Evolutionary conservation across 2,113 vertebrate genomes (phyloP), one percentile per base, ranked within the genome.

Genomic region (Eulemur macaco): DNA sequence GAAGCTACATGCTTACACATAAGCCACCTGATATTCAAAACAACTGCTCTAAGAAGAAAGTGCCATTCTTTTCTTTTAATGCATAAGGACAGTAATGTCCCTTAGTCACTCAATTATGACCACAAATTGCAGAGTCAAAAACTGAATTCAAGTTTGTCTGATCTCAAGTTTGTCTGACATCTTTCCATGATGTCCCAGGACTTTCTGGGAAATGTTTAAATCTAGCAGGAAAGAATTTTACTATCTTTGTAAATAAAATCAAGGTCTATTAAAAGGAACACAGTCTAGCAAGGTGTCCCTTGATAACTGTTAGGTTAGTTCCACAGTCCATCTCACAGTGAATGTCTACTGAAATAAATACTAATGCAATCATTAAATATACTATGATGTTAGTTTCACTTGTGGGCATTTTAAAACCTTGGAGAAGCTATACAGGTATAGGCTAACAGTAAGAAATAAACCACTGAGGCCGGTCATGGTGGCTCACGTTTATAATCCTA

Each of bases 291-390:
- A 82, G 9, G 45, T 73, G 5, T 15, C 93, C 37, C 60, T n/a
- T 47, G 27, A 86, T 6, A 66, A 74, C 13, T 39, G 9, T 60
- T 34, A 37, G 42, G 23, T 89, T 47, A 86, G 47, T 18, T 77
- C 63, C 39, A 73, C 11, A 21, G 21, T 78, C 34, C 76, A 68
- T 18, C 47, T 88, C 15, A 78, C 6, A 85, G n/a, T 85, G 14
- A 84, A 81, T 56, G 60, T 37, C 88, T 68, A 73, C 69, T 89
- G 74, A 92, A 25, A 21, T 56, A 83, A 90, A 92, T 68, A 83
- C 34, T 45, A 71, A 47, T 37, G 54, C 63, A 76, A 77, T 73
- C 39, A 86, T 27, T 54, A 96, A 86, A 56, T 82, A 86, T 23
- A 50, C 18, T 29, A 18, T 20, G 15, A 71, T 45, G n/a, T 27